A percentile compares a stretch with the other conserved stretches of the same genome.
These are phyloP conservation scores for Cosmorhoe ocellata DNA, from an alignment of 2,888 invertebrate genomes.

Conservation along the genomic window DNA sequence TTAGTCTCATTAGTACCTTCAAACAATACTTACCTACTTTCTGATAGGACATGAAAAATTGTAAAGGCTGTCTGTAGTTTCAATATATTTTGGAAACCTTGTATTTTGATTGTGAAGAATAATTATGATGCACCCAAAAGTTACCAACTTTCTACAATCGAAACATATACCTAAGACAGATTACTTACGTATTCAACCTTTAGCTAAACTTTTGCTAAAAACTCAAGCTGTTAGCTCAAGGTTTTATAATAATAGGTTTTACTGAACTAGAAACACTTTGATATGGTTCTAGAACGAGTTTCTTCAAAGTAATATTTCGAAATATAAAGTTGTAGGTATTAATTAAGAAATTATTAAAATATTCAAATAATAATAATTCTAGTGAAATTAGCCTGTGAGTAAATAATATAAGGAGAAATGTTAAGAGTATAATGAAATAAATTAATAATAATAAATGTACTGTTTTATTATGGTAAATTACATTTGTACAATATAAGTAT, in stretches of 20 bases:
- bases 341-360: slow-evolving; percentile 74
- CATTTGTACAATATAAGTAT: too few relatives aligned
- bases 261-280: slow-evolving; percentile 53
- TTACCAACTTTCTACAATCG: too few relatives aligned
- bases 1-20: slow-evolving; percentile 42
- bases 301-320: slow-evolving; percentile 68
- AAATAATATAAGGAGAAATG: slow-evolving; percentile 72
- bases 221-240: slow-evolving; percentile 39
- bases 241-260: slow-evolving; percentile 38
- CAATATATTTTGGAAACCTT: slow-evolving; percentile 48
- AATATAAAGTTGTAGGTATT: slow-evolving; percentile 70
- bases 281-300: slow-evolving; percentile 61
- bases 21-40: too few relatives aligned
- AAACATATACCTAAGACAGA: slow-evolving; percentile 7
- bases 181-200: slow-evolving; percentile 9
- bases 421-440: slow-evolving; percentile 80
- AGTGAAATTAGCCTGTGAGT: slow-evolving; percentile 77
- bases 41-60: slow-evolving; percentile 38
- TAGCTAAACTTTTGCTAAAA: slow-evolving; percentile 17
- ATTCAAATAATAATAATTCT: slow-evolving; percentile 72
- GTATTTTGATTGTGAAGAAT: slow-evolving; percentile 34
- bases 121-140: slow-evolving; percentile 8
- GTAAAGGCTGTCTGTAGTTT: slow-evolving; percentile 51
- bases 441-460: slow-evolving; percentile 55
- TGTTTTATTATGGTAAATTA: slow-evolving; percentile 25